Evolutionary conservation across 2,797 vertebrate species (phyloP).

Genomic region (Remorina albescens): DNA sequence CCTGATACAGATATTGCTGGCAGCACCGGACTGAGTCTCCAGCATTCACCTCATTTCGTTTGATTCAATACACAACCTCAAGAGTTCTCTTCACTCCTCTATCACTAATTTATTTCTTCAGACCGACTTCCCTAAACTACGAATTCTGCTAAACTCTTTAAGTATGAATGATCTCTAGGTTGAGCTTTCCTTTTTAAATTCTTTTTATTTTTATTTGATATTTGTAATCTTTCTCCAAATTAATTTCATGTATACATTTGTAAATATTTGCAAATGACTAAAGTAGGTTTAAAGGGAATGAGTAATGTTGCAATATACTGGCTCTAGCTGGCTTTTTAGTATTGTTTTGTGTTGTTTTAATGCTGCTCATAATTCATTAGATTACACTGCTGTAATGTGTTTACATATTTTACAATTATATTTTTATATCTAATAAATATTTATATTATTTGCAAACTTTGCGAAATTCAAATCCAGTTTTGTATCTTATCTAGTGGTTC

Average conservation of each 20-base stretch:
- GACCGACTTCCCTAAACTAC: neutral
- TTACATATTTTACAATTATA: neutral
- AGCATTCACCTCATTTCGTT: slow-evolving; percentile 15
- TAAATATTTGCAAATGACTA: neutral
- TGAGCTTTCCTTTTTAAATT: neutral
- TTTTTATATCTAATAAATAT: neutral
- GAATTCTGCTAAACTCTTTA: neutral
- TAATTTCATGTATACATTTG: neutral
- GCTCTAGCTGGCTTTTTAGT: neutral
- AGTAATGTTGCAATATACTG: slow-evolving; percentile 4
- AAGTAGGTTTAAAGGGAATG: neutral
- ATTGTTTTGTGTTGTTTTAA: neutral
- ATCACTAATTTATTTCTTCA: slow-evolving; percentile 10
- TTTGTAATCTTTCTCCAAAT: neutral
- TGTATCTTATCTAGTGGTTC: neutral
- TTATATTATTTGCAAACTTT: neutral
- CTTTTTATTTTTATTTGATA: neutral
- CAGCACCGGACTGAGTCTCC: neutral
- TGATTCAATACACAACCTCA: neutral
- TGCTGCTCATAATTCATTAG: neutral
- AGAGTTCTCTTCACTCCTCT: neutral
- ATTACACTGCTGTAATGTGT: slow-evolving; percentile 2
- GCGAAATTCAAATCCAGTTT: neutral
- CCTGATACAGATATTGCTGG: slow-evolving; percentile 28
- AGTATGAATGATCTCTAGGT: neutral